Conservation (phyloP, 2,113 vertebrate species). For the Python bivittatus region DNA sequence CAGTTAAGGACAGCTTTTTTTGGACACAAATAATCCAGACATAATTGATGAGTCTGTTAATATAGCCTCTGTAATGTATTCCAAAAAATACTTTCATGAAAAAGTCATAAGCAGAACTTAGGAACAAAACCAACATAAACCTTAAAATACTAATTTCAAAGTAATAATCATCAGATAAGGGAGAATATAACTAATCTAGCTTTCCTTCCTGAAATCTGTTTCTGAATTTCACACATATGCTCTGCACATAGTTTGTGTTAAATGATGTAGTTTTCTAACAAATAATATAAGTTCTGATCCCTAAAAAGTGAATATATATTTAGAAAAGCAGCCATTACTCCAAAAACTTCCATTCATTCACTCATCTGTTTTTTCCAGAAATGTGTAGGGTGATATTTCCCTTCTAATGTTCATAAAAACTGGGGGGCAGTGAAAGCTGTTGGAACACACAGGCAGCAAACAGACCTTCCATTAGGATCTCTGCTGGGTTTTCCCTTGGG, state of each 20-base stretch:
- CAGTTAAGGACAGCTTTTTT: not conserved
- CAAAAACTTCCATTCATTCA: not conserved
- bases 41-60: not conserved
- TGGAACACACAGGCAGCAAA: not conserved
- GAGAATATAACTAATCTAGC: not conserved
- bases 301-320: not conserved
- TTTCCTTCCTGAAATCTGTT: not conserved
- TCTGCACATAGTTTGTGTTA: not conserved
- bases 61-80: not conserved
- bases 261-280: not conserved
- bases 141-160: not conserved
- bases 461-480: not conserved
- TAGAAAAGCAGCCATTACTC: not conserved
- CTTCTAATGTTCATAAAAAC: not conserved
- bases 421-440: not conserved
- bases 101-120: not conserved
- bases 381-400: not conserved
- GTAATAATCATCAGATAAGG: not conserved
- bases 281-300: not conserved
- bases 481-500: not conserved
- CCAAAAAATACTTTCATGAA: not conserved
- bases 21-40: not conserved
- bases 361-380: not conserved
- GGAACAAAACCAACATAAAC: not conserved
- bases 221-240: not conserved